phyloP scores from a whole-genome alignment of 2,113 vertebrate genomes.

The Opisthocomus hoazin region DNA sequence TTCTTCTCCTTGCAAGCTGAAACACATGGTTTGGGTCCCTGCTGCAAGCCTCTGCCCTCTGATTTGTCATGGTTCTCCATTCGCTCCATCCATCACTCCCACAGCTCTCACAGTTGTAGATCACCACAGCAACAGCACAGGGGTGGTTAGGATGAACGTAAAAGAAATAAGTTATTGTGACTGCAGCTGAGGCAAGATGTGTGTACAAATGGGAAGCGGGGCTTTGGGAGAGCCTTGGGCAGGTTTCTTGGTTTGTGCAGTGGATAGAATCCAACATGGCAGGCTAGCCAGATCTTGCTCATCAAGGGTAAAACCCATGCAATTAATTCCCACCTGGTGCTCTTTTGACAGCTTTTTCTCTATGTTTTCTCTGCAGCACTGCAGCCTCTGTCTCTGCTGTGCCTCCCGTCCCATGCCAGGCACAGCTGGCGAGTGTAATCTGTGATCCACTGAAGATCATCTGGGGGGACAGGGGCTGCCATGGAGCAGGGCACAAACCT shows the following conservation, averaged over 20 bases:
- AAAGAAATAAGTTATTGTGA: neutral
- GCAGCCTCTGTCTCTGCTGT: neutral
- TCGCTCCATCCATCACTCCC: neutral
- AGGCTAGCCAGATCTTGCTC: neutral
- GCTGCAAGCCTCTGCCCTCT: neutral
- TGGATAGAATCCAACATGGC: neutral
- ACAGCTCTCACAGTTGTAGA: rapidly evolving
- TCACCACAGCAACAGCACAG: neutral
- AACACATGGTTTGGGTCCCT: neutral
- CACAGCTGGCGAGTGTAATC: neutral
- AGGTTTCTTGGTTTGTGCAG: neutral
- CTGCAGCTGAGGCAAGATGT: neutral
- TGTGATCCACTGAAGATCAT: neutral
- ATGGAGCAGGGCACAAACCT: neutral
- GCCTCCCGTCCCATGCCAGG: neutral
- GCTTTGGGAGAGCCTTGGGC: neutral
- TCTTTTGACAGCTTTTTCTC: neutral
- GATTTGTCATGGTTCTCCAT: neutral
- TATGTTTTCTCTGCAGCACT: neutral
- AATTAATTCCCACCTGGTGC: neutral
- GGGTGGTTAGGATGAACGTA: neutral
- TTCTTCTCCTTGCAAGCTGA: neutral
- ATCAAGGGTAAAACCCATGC: neutral
- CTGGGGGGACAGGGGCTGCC: neutral
- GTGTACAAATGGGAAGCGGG: neutral